Evolutionary conservation across 1,140 invertebrate genomes (phyloP).

Genomic region (Pseudomyrmex sp.): DNA sequence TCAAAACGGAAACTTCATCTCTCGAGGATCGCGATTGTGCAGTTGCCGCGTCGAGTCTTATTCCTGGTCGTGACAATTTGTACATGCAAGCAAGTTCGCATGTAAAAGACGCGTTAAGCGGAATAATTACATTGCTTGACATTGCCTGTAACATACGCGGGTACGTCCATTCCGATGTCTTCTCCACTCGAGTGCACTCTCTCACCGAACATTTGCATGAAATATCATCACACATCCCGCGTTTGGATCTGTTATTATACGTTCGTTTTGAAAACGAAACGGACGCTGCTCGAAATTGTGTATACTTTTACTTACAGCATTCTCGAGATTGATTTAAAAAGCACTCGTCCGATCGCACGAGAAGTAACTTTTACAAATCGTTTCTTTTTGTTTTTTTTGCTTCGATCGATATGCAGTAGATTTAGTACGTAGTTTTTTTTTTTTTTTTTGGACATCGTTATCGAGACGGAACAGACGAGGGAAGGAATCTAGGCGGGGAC

Average conservation of each 20-base stretch:
- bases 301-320: background rate
- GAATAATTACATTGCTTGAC: slow-evolving; percentile 59
- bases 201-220: background rate
- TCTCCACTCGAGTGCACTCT: slow-evolving; percentile 17
- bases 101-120: slow-evolving; percentile 45
- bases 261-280: slow-evolving; percentile 20
- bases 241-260: background rate
- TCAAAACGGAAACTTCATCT: no score
- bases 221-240: no score
- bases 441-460: slow-evolving; percentile 19
- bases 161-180: slow-evolving; percentile 9
- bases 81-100: slow-evolving; percentile 11
- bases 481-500: slow-evolving; percentile 51
- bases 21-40: background rate
- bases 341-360: slow-evolving; percentile 38
- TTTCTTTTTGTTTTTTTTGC: background rate
- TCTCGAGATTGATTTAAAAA: background rate
- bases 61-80: slow-evolving; percentile 1
- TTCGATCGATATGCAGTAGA: background rate
- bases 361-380: slow-evolving; percentile 7
- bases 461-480: slow-evolving; percentile 36
- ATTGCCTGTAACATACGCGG: slow-evolving; percentile 67
- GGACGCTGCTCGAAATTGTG: background rate
- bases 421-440: background rate
- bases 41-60: slow-evolving; percentile 48